These are phyloP conservation scores for Aphelinus atriplicis DNA, from an alignment of 1,140 invertebrate genomes.

Conservation along the genomic window DNA sequence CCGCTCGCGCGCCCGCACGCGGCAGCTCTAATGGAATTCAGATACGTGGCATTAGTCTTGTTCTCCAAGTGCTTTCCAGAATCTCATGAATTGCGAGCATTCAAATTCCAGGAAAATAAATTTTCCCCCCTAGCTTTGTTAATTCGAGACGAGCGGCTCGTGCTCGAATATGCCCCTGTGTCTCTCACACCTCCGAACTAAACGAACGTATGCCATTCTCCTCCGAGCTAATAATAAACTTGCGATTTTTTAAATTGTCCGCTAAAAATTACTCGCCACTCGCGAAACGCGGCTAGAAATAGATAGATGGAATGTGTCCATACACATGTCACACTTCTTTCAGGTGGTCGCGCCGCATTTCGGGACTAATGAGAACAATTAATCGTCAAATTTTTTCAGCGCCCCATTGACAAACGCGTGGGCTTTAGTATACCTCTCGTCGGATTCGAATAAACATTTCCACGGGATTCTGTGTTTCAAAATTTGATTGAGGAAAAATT, in stretches of 20 bases:
- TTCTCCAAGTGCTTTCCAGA: neutral
- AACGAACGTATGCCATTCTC: neutral
- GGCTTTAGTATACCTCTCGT: no score
- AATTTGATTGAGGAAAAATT: no score
- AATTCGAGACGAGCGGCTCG: neutral
- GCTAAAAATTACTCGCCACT: neutral
- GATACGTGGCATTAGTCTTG: neutral
- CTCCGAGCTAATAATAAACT: constrained; percentile 2
- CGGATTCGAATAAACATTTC: no score
- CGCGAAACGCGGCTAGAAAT: neutral
- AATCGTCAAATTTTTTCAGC: no score
- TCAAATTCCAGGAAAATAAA: constrained; percentile 22
- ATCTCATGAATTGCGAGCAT: constrained; percentile 9
- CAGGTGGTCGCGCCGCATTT: no score
- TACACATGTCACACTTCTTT: no score
- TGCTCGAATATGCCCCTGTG: neutral
- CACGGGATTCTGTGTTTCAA: no score
- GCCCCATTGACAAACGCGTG: no score
- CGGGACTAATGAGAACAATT: no score
- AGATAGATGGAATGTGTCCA: no score
- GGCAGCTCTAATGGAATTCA: neutral
- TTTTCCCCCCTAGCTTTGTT: neutral
- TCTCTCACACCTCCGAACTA: neutral
- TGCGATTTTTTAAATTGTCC: no score
- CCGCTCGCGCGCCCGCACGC: no score